phyloP scores from a whole-genome alignment of 2,888 invertebrate species.

The Hyles lineata region DNA sequence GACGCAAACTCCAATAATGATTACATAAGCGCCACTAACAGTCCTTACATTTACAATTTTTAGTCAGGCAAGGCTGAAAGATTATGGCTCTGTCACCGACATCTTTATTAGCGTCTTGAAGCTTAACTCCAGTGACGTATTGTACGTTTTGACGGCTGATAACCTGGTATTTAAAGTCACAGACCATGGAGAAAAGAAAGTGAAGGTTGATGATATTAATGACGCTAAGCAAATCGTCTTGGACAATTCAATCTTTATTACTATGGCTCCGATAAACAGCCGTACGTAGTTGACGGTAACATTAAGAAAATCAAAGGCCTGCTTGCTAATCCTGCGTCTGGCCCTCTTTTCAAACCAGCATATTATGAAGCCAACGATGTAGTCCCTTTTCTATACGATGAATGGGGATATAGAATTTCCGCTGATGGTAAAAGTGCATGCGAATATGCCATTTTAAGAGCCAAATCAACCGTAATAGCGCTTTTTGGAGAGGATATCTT shows the following conservation, averaged over 20 bases:
- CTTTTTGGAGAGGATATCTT: conserved; percentile 54
- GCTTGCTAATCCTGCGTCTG: conserved; percentile 50
- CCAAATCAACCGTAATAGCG: conserved; percentile 58
- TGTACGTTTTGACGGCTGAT: conserved; percentile 64
- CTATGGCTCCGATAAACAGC: conserved; percentile 53
- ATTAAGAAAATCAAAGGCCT: conserved; percentile 60
- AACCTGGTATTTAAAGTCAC: conserved; percentile 63
- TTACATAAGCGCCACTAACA: conserved; percentile 51
- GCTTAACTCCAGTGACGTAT: conserved; percentile 52
- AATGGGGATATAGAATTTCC: conserved; percentile 52
- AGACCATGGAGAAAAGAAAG: conserved; percentile 61
- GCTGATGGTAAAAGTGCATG: conserved; percentile 57
- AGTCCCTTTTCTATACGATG: conserved; percentile 54
- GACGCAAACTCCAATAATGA: conserved; percentile 49
- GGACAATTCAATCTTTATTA: conserved; percentile 67
- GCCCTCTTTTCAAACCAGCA: conserved; percentile 58
- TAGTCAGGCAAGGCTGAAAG: conserved; percentile 45
- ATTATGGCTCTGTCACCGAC: conserved; percentile 53
- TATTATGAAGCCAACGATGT: conserved; percentile 52
- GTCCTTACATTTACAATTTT: conserved; percentile 52
- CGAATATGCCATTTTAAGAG: conserved; percentile 45
- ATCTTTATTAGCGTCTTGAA: conserved; percentile 57
- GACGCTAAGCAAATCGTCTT: conserved; percentile 63
- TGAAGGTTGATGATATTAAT: conserved; percentile 51
- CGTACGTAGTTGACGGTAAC: conserved; percentile 52